phyloP scores from a whole-genome alignment of 2,113 vertebrate genomes.

The Callopanchax toddi region DNA sequence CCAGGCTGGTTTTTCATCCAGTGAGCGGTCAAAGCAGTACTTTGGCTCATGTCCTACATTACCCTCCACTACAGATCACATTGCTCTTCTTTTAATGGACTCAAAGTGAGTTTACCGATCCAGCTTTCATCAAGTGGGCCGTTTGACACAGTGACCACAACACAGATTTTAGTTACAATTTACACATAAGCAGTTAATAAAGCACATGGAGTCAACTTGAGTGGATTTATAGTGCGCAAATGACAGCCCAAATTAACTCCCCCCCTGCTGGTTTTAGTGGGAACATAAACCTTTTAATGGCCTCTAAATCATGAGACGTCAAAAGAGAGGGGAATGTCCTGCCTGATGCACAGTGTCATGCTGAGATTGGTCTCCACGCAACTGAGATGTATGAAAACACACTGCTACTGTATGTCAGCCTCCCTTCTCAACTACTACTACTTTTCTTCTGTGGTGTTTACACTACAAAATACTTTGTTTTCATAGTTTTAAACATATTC shows the following conservation, averaged over 20 bases:
- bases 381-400: slow-evolving; percentile 40
- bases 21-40: neutral
- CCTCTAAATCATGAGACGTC: slow-evolving; percentile 50
- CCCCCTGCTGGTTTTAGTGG: slow-evolving; percentile 3
- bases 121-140: neutral
- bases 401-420: slow-evolving; percentile 15
- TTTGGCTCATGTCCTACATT: too few relatives aligned
- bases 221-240: slow-evolving; percentile 57
- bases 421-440: neutral
- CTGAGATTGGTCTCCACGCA: slow-evolving; percentile 35
- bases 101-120: neutral
- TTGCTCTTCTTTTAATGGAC: neutral
- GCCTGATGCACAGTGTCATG: slow-evolving; percentile 5
- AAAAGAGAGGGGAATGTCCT: neutral
- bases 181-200: slow-evolving; percentile 2
- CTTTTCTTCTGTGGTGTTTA: neutral
- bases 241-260: slow-evolving; percentile 28
- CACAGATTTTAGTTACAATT: neutral
- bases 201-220: neutral
- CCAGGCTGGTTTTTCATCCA: neutral
- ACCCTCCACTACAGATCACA: neutral
- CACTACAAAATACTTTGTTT: neutral
- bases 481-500: neutral
- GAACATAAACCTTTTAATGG: slow-evolving; percentile 48
- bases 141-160: neutral